Evolutionary conservation across 2,113 vertebrate species (phyloP), one percentile per base, ranked within the genome.

Genomic region (Terrapene triunguis): DNA sequence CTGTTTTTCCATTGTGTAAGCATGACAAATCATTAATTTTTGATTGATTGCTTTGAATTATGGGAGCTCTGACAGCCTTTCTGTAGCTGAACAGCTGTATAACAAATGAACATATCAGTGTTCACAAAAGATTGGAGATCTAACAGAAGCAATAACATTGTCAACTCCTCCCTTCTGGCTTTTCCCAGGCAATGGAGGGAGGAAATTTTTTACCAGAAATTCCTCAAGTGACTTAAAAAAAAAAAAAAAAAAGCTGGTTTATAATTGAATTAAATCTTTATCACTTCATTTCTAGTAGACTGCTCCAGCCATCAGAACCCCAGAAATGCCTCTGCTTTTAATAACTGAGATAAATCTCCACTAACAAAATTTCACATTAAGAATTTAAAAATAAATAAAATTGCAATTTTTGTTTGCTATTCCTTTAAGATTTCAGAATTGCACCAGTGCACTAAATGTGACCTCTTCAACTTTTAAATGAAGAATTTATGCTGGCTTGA

Each of bases 401-500:
- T 96, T 85, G 87, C 25, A 62, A 92, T 92, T 97, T 97, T 92
- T 95, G 27, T 92, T 91, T 95, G 94, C 97, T 98, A 96, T 98
- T 98, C 96, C 98, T 98, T 98, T 98, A 98, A 98, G 98, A 98
- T 98, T 98, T 97, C 96, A 95, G 97, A 98, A 98, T 98, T 94
- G 91, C 96, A 97, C 96, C 97, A 97, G 92, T 98, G 98, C 98
- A 98, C 98, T 98, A 98, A 98, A 98, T 97, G 97, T 98, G 98
- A 99, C 98, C 98, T 98, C 98, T 97, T 98, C 98, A 98, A 98
- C 98, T 98, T 98, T 98, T 98, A 98, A 99, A 98, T 99, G 98
- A 99, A 98, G 98, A 99, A 98, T 99, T 99, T 99, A 98, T 99
- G 98, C 98, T 96, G 98, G 98, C 98, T 98, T 98, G 98, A 99